These are phyloP conservation scores for Ardeotis arabs DNA, from an alignment of 2,113 vertebrate species.

Conservation along the genomic window DNA sequence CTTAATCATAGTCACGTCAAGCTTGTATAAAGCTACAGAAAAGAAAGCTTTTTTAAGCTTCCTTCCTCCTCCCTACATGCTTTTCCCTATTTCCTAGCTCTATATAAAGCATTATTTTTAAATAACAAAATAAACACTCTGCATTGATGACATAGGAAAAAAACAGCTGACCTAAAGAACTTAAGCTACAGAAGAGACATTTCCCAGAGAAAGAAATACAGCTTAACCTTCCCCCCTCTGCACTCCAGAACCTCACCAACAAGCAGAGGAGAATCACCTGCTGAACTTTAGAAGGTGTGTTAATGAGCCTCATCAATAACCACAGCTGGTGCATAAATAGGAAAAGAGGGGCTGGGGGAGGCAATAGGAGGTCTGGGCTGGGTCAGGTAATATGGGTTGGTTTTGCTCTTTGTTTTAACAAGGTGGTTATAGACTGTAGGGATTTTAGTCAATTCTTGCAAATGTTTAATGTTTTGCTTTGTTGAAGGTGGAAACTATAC, in stretches of 20 bases:
- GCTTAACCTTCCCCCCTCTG: background rate
- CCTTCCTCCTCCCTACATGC: accelerated
- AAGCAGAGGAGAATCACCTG: background rate
- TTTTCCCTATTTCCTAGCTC: background rate
- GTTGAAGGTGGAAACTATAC: accelerated
- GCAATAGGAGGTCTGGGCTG: accelerated
- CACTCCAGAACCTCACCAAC: background rate
- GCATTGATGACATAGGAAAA: accelerated
- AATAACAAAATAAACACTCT: accelerated
- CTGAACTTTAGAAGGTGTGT: background rate
- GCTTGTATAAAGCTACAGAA: background rate
- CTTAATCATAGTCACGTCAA: background rate
- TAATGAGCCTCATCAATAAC: conserved; percentile 37
- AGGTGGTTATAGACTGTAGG: accelerated
- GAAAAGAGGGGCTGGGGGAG: accelerated
- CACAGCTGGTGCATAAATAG: background rate
- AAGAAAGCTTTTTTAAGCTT: background rate
- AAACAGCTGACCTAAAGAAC: background rate
- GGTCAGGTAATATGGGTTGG: accelerated
- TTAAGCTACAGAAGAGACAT: accelerated
- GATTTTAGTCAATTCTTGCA: accelerated
- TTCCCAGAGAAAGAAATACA: background rate
- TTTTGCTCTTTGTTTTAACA: accelerated
- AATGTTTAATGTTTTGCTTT: background rate
- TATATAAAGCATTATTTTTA: accelerated